Percentiles rank a stretch among this genome's conserved stretches.
phyloP scores from a whole-genome alignment of 2,888 invertebrate genomes.

The Drosophila demipolita region DNA sequence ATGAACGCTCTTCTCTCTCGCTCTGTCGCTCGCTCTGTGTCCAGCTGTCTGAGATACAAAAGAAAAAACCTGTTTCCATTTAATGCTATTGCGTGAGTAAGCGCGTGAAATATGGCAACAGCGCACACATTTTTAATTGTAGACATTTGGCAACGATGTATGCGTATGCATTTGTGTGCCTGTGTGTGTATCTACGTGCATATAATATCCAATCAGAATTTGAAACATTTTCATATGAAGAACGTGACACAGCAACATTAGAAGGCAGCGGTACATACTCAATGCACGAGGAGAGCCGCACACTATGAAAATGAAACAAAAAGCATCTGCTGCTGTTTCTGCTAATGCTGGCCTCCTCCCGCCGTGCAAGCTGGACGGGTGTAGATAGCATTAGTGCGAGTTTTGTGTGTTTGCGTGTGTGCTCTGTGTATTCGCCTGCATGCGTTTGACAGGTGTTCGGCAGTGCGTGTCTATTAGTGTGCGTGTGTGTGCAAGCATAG shows the following conservation, averaged over 20 bases:
- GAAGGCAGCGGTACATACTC: slow-evolving; percentile 29
- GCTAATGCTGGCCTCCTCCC: slow-evolving; percentile 18
- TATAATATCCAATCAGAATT: slow-evolving; percentile 69
- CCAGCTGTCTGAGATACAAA: slow-evolving; percentile 19
- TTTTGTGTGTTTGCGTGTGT: slow-evolving; percentile 15
- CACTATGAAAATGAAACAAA: slow-evolving; percentile 65
- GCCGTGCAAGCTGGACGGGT: slow-evolving; percentile 21
- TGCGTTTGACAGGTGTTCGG: slow-evolving; percentile 74
- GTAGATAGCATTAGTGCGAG: slow-evolving; percentile 42
- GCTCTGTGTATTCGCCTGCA: slow-evolving; percentile 25
- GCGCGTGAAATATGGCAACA: slow-evolving; percentile 76
- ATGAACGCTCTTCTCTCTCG: slow-evolving; percentile 49
- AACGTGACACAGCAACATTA: slow-evolving; percentile 73
- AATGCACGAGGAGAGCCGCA: slow-evolving; percentile 30
- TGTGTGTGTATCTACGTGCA: not conserved
- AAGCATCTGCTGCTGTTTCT: slow-evolving; percentile 57
- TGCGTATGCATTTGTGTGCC: not conserved
- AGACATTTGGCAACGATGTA: slow-evolving; percentile 59
- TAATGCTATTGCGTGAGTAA: slow-evolving; percentile 68
- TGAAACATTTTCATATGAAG: slow-evolving; percentile 67
- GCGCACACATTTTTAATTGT: slow-evolving; percentile 55
- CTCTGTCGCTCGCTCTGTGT: not conserved
- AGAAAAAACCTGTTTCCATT: slow-evolving; percentile 71
- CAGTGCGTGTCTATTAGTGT: slow-evolving; percentile 59
- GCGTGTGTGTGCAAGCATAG: slow-evolving; percentile 53